Conservation (phyloP, 2,113 vertebrate species). For the Grallaria varia region DNA sequence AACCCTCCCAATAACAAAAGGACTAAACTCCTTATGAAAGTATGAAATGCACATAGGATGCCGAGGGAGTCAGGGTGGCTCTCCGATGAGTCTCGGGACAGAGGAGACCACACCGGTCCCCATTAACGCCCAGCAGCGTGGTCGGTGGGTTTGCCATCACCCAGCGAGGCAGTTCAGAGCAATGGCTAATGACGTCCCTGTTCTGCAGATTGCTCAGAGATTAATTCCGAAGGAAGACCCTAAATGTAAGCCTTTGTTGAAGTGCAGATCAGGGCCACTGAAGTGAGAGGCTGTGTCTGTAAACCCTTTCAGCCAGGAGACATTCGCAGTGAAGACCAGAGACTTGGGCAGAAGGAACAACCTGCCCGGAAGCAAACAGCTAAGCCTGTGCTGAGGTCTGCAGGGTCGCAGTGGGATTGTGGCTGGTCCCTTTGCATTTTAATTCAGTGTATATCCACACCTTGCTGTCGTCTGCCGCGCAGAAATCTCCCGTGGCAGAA, state of each 20-base stretch:
- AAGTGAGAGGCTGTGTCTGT: neutral
- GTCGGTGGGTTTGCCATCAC: neutral
- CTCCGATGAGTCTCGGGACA: neutral
- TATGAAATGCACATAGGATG: accelerated
- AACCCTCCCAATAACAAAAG: neutral
- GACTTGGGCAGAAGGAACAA: neutral
- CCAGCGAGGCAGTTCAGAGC: neutral
- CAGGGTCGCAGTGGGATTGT: accelerated
- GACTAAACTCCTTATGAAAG: neutral
- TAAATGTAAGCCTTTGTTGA: neutral
- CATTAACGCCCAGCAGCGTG: neutral
- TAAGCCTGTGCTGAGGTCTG: neutral
- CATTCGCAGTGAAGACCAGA: accelerated
- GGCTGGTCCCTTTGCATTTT: neutral
- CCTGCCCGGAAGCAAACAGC: neutral
- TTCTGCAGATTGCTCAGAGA: neutral
- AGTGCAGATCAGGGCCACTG: neutral
- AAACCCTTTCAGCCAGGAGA: neutral
- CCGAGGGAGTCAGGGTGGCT: neutral
- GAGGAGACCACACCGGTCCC: accelerated
- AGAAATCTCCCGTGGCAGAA: neutral
- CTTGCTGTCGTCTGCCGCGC: neutral
- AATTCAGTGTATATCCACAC: accelerated
- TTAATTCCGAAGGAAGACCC: neutral
- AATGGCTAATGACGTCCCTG: neutral